These are phyloP conservation scores for Periophthalmus modestus DNA, from an alignment of 2,113 vertebrate genomes.

Conservation along the genomic window DNA sequence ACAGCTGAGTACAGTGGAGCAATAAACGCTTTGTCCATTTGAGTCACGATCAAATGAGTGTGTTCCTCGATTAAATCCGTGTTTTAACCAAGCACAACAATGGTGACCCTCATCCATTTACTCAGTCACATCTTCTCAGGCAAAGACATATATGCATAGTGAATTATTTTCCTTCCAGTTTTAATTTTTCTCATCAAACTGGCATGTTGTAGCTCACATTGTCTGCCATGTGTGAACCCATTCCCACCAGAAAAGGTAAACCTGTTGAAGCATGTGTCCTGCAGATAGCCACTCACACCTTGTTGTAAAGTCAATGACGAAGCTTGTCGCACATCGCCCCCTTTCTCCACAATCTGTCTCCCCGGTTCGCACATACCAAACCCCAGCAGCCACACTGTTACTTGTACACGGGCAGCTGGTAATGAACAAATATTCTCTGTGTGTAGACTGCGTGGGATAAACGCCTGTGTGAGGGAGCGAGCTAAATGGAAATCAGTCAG, in stretches of 20 bases:
- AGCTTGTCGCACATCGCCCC: slow-evolving; percentile 44
- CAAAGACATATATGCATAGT: too few relatives aligned
- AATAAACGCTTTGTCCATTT: too few relatives aligned
- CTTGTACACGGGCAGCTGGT: slow-evolving; percentile 58
- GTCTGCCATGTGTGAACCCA: slow-evolving; percentile 52
- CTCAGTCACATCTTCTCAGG: too few relatives aligned
- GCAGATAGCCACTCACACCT: slow-evolving; percentile 47
- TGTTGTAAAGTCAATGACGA: slow-evolving; percentile 58
- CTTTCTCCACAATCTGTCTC: slow-evolving; percentile 43
- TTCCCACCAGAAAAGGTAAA: slow-evolving; percentile 41
- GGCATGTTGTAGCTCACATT: slow-evolving; percentile 34
- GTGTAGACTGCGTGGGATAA: slow-evolving; percentile 37
- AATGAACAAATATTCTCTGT: slow-evolving; percentile 63
- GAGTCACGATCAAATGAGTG: too few relatives aligned
- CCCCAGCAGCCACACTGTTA: slow-evolving; percentile 43
- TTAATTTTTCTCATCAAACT: slow-evolving; percentile 36
- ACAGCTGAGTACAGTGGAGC: too few relatives aligned
- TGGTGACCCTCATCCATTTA: too few relatives aligned
- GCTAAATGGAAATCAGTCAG: slow-evolving; percentile 43
- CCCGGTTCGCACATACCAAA: slow-evolving; percentile 21
- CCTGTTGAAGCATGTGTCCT: slow-evolving; percentile 13
- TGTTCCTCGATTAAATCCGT: too few relatives aligned
- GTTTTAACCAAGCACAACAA: too few relatives aligned
- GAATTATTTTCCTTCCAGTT: slow-evolving; percentile 7
- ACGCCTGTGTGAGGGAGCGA: slow-evolving; percentile 17